Evolutionary conservation across 2,888 invertebrate species (phyloP), one percentile per base, ranked within the genome.

Genomic region (Acanthosoma haemorrhoidale): DNA sequence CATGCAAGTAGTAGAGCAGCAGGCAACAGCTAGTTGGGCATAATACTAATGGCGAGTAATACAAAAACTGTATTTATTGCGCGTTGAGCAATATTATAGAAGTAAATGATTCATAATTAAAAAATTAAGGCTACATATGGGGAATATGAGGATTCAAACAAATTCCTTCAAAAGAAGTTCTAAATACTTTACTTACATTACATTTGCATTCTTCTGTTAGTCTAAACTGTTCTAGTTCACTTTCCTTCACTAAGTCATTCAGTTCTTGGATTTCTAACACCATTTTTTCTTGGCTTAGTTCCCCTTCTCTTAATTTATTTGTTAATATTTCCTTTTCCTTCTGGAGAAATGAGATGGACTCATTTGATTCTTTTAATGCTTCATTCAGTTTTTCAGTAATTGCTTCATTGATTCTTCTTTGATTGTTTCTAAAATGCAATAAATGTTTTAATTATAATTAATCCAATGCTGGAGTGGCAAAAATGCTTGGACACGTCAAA

Each of bases 181-280:
- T n/a, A n/a, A n/a, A n/a, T n/a, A n/a, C n/a, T n/a, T n/a, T 25
- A 51, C 51, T 4, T 3, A 51, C 51, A 5, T 51, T 51, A n/a
- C 51, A 51, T 21, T 51, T 51, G 75, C 81, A 79, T 8, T 76
- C 73, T 75, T 79, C 80, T 1, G 82, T 74, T 34, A 74, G 69
- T 2, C 78, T 75, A 34, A 82, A 82, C 4, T 75, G 73, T 31
- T 64, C 64, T 15, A 39, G 29, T n/a, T 64, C 64, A 31, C 64
- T 75, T 58, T 83, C 79, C 4, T 85, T 80, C 75, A 82, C 81
- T 8, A 82, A 79, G 66, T 75, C 77, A 76, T 83, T 80, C 8
- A 85, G 76, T 70, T 80, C 77, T 66, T 80, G 77, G 32, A 85
- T 82, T 74, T 83, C 83, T 59, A 79, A 80, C 32, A 82, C 79